A percentile compares a stretch with the other conserved stretches of the same genome.
Evolutionary conservation across 2,113 vertebrate species (phyloP).

Genomic region (Laticauda colubrina): DNA sequence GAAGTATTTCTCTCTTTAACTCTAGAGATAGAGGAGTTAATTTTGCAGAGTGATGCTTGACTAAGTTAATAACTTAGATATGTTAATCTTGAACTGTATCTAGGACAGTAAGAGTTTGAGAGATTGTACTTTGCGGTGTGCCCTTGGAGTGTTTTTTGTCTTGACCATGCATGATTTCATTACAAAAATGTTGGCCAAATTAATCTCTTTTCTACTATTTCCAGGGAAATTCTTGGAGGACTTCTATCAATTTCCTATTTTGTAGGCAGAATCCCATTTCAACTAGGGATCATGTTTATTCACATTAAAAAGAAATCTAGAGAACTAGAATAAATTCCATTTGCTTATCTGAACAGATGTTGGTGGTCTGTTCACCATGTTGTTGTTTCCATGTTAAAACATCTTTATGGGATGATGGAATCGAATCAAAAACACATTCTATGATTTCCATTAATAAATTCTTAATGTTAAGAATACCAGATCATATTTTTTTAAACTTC

Average conservation of each 20-base stretch:
- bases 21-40: neutral
- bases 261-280: neutral
- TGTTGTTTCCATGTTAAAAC: slow-evolving; percentile 7
- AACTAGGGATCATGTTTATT: neutral
- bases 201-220: neutral
- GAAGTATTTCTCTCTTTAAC: neutral
- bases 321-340: neutral
- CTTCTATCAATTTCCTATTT: neutral
- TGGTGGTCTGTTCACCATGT: neutral
- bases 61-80: neutral
- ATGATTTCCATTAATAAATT: neutral
- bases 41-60: neutral
- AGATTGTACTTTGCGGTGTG: neutral
- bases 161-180: neutral
- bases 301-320: neutral
- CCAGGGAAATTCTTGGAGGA: neutral
- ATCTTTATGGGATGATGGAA: neutral
- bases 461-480: neutral
- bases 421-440: slow-evolving; percentile 17
- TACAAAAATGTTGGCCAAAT: neutral
- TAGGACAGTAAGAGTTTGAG: neutral
- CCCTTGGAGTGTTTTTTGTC: neutral
- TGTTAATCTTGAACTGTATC: neutral
- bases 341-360: neutral
- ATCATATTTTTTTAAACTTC: slow-evolving; percentile 27